Evolutionary conservation across 2,113 vertebrate species (phyloP).

Genomic region (Prionailurus bengalensis): DNA sequence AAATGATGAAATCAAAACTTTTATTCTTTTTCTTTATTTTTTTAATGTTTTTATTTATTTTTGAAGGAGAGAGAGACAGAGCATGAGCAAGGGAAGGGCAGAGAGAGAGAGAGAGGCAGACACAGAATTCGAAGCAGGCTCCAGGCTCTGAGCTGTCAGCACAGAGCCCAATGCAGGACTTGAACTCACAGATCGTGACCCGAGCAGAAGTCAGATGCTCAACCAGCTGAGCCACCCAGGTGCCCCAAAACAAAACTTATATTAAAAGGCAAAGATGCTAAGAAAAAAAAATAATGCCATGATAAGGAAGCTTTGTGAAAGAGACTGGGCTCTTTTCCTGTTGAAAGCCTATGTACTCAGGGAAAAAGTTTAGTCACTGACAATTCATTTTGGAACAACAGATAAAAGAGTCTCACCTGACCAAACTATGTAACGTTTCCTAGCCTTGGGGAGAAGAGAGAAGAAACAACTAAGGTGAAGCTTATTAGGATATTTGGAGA

Average conservation of each 20-base stretch:
- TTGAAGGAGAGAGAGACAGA: no score
- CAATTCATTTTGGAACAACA: background rate
- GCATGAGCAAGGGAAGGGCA: no score
- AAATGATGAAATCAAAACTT: slow-evolving; percentile 79
- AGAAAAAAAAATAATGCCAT: background rate
- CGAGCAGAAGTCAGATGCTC: no score
- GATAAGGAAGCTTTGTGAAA: background rate
- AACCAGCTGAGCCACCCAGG: no score
- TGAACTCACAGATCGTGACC: no score
- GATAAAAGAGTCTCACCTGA: background rate
- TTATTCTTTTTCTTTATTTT: slow-evolving; percentile 53
- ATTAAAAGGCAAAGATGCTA: slow-evolving; percentile 68
- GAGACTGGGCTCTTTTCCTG: background rate
- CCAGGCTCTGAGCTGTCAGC: no score
- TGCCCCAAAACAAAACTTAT: slow-evolving; percentile 73
- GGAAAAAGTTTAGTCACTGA: background rate
- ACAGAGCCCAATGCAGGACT: no score
- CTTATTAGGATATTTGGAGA: background rate
- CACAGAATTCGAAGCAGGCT: no score
- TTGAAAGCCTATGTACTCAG: background rate
- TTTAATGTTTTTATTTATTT: no score
- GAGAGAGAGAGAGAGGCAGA: no score
- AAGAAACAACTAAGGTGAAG: background rate
- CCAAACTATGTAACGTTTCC: background rate
- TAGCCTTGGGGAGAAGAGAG: background rate